Conservation (phyloP, 2,797 vertebrate species). For the Buceros bicornis region DNA sequence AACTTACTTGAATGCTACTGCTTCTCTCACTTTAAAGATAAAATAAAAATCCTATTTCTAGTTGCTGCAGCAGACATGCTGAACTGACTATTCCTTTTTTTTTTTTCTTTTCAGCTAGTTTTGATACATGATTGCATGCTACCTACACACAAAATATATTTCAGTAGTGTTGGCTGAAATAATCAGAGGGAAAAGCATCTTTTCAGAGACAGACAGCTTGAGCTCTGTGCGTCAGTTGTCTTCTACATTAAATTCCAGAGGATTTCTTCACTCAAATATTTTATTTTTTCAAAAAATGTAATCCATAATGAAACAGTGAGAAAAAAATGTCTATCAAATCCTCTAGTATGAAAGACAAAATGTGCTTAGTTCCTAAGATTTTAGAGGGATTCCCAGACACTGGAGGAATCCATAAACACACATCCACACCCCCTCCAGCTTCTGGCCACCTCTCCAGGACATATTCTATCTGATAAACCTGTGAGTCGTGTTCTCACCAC, state of each 20-base stretch:
- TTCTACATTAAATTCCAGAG: background rate
- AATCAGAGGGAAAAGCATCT: background rate
- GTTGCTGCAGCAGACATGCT: slow-evolving; percentile 31
- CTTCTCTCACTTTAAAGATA: slow-evolving; percentile 19
- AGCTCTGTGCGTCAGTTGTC: background rate
- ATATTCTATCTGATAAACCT: background rate
- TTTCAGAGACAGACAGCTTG: background rate
- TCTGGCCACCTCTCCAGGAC: fast-evolving
- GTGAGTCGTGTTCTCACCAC: fast-evolving
- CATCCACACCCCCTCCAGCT: background rate
- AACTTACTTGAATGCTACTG: slow-evolving; percentile 65
- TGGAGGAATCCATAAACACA: background rate
- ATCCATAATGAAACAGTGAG: background rate
- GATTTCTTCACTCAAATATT: background rate
- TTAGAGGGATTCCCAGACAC: background rate
- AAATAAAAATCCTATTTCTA: slow-evolving; percentile 8
- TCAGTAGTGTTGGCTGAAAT: background rate
- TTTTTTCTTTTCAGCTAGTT: background rate
- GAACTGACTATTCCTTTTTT: background rate
- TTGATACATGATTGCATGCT: background rate
- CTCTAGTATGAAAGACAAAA: fast-evolving
- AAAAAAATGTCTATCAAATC: background rate
- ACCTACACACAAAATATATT: background rate
- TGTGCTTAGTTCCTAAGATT: background rate
- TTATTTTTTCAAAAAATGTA: background rate